Base-by-base conservation (phyloP, 2,888 invertebrate genomes). In the Leptogaster cylindrica region DNA sequence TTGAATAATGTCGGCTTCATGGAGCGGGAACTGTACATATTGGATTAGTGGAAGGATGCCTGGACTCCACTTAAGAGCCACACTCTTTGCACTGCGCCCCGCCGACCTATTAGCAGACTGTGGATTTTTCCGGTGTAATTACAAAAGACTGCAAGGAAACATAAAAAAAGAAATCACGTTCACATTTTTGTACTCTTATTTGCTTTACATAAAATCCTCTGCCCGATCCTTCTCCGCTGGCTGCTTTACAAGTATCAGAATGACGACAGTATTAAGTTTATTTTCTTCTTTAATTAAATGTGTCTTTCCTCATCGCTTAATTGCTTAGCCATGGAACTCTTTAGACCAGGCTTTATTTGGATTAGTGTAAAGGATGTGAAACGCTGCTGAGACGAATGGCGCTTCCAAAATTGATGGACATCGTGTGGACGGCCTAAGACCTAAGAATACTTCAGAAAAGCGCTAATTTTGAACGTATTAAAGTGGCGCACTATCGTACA, bases 231-330 rank as follows among this genome's bases (percentile, higher is more conserved):
- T 14, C 41, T 7, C 8, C n/a, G n/a, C n/a, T 12, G 41, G n/a
- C 20, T 52, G 18, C 10, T n/a, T 28, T 14, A 20, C 18, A 12
- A 46, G 5, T 8, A 46, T 16, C 18, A 25, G 33, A 14, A 33
- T 10, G 41, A 41, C 7, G 41, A n/a, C 20, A 8, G 14, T 27
- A n/a, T 61, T 23, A 14, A 41, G 25, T 61, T 14, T 61, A 6
- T 61, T 61, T 64, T 52, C 10, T 52, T 23, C 31, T 64, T 64
- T 48, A 64, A 64, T 64, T 64, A 48, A 48, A 48, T 64, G 33
- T 64, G 25, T 48, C 31, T 18, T 64, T 23, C 8, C 48, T 31
- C 23, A 16, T 18, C n/a, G 55, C 50, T 33, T 46, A 25, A 64
- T 48, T 55, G 23, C 23, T 36, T 64, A 36, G 16, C 46, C 14